Base-by-base conservation (phyloP, 2,113 vertebrate genomes). In the Pterocles burchelli region DNA sequence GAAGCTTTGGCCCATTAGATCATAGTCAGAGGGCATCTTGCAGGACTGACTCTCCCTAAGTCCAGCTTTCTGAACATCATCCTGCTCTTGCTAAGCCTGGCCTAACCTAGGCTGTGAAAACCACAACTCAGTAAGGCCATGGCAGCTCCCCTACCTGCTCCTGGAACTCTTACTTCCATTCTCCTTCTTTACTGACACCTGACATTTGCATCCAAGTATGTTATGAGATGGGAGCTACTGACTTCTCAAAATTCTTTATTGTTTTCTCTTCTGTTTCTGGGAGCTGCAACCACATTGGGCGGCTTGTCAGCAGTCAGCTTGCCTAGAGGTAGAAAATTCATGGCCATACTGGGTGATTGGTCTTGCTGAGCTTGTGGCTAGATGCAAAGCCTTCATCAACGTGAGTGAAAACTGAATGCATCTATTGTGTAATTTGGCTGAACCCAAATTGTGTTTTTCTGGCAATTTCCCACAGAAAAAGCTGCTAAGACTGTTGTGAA, bases 301-400 rank as follows among this genome's bases (percentile, higher is more conserved):
- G 29, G 22, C n/a, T 65, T 52, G 41, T 51, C 38, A 58, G 34
- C 38, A 54, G 21, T 24, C 45, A 71, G 29, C 34, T 86, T 67
- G 46, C 33, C n/a, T 80, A 8, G 72, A 63, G 61, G 61, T 15
- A 9, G 59, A 54, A 70, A 55, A 77, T 55, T 51, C 22, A 12
- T 10, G 18, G 38, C 5, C 1, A 0, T 58, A 12, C 52, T 70
- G 45, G 20, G 24, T 21, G 14, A 25, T 45, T 0, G 0, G 17
- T 41, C 57, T 63, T 1, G 1, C 57, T 88, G 71, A 0, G 0
- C 43, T 78, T 0, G 0, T 82, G 70, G 21, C 46, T 71, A 11
- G 21, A 4, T 54, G 68, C 14, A 59, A 55, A 89, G 38, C 52
- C 80, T 66, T 66, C 65, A 19, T 12, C 18, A 70, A 2, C 86